Evolutionary conservation across 2,888 invertebrate species (phyloP), one percentile per base, ranked within the genome.

Genomic region (Eupelmus urozonus): DNA sequence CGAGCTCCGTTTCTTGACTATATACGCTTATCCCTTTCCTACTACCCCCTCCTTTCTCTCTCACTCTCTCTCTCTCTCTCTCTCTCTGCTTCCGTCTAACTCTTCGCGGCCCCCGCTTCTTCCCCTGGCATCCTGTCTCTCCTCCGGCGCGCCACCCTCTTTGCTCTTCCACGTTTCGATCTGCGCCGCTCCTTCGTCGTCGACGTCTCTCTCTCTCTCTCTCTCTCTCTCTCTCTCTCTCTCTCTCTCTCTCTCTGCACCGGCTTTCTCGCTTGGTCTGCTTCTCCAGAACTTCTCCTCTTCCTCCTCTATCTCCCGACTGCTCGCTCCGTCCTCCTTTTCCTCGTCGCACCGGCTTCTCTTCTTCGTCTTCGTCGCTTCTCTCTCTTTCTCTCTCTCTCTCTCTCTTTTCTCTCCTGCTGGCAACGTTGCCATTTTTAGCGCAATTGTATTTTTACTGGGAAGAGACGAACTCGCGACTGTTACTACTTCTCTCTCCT

Each of bases 361-460:
- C 59, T 66, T 67, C 42, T 42, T 66, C 49, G 23, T 60, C 34
- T 29, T 45, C 45, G 34, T n/a, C 18, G n/a, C 27, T 20, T 42
- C 18, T 11, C 57, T 57, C 60, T 62, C 45, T 23, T 25, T 45
- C 55, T 23, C 42, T 27, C 23, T 42, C 27, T 57, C 45, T 55
- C 45, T 34, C 13, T 62, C 59, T 34, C 9, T 53, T 65, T 69
- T 55, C 27, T 40, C 20, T 20, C 40, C n/a, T 57, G 34, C 72
- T 69, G 51, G 75, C 81, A 82, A 79, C 76, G 74, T 79, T 76
- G 79, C 76, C 79, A 72, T 76, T 80, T 78, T 78, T 78, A 78
- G 73, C 62, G 73, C 73, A 78, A 78, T 73, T 78, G 73, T 78
- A 63, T 67, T 73, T 73, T 13, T 45, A 34, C 75, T 63, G 42